Evolutionary conservation across 2,113 vertebrate species (phyloP).

Genomic region (Recurvirostra avosetta): DNA sequence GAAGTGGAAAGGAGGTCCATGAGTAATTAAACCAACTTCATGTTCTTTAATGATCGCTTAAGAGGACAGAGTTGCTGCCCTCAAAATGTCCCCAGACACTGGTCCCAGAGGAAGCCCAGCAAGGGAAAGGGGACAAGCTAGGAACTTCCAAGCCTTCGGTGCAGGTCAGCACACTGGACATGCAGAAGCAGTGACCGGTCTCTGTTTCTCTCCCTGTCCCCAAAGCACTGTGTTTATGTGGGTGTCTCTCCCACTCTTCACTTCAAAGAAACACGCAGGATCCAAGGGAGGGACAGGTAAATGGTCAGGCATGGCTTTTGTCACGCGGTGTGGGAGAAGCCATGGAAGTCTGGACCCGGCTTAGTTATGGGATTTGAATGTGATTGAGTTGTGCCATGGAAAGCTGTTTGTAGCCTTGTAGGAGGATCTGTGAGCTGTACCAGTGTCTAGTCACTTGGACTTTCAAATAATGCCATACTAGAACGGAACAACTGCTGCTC

Average conservation of each 20-base stretch:
- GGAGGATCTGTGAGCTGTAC: not conserved
- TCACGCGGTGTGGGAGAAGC: not conserved
- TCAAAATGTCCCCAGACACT: not conserved
- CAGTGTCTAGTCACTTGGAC: not conserved
- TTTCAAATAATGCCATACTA: not conserved
- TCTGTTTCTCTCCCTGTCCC: not conserved
- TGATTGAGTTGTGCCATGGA: too few relatives aligned
- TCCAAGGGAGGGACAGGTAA: not conserved
- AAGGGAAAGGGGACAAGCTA: not conserved
- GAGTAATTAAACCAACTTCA: not conserved
- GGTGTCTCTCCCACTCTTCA: not conserved
- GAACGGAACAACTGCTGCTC: not conserved
- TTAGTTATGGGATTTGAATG: not conserved
- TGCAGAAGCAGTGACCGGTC: not conserved
- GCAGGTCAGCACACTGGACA: not conserved
- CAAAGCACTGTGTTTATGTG: not conserved
- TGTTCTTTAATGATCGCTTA: not conserved
- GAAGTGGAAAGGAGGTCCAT: not conserved
- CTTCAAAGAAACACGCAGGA: not conserved
- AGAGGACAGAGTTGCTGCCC: not conserved
- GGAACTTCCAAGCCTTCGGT: not conserved
- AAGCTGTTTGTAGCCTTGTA: not conserved
- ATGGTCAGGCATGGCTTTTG: not conserved
- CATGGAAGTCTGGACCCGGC: not conserved
- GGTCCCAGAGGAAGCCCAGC: not conserved